Evolutionary conservation across 2,797 vertebrate genomes (phyloP).

Genomic region (Semotilus atromaculatus): DNA sequence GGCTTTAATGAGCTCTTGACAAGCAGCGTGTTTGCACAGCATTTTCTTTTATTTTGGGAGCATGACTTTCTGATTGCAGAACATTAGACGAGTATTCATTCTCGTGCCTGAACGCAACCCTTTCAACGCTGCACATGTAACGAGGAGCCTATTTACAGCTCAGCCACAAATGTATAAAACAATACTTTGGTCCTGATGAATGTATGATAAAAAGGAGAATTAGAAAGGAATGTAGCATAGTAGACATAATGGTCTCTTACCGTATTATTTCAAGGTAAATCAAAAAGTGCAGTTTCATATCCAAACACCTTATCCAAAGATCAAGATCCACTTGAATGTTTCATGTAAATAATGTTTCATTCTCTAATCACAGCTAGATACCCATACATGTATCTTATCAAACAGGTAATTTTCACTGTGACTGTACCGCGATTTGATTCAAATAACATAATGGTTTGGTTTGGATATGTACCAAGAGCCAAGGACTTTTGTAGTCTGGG

Average conservation of each 20-base stretch:
- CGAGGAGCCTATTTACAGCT: conserved; percentile 25
- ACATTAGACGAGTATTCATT: conserved; percentile 71
- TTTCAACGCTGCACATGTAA: conserved; percentile 45
- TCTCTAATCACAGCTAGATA: conserved; percentile 12
- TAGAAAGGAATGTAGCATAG: conserved; percentile 19
- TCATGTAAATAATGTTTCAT: not conserved
- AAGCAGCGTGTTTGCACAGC: conserved; percentile 72
- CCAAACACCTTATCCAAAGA: not conserved
- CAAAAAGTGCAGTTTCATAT: conserved; percentile 21
- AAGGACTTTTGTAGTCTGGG: conserved; percentile 27
- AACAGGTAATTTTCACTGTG: conserved; percentile 4
- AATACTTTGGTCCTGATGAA: conserved; percentile 11
- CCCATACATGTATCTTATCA: not conserved
- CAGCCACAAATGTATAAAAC: conserved; percentile 18
- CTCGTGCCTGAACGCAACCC: conserved; percentile 64
- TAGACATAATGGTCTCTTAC: conserved; percentile 37
- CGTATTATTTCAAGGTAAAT: conserved; percentile 31
- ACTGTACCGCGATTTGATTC: conserved; percentile 28
- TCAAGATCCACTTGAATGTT: not conserved
- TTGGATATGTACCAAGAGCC: conserved; percentile 44
- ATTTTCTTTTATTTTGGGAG: conserved; percentile 73
- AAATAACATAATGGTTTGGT: conserved; percentile 20
- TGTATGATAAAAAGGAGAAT: conserved; percentile 31
- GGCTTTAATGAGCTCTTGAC: conserved; percentile 78
- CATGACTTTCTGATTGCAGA: conserved; percentile 73